These are phyloP conservation scores for Limanda limanda DNA, from an alignment of 2,113 vertebrate species.

Conservation along the genomic window DNA sequence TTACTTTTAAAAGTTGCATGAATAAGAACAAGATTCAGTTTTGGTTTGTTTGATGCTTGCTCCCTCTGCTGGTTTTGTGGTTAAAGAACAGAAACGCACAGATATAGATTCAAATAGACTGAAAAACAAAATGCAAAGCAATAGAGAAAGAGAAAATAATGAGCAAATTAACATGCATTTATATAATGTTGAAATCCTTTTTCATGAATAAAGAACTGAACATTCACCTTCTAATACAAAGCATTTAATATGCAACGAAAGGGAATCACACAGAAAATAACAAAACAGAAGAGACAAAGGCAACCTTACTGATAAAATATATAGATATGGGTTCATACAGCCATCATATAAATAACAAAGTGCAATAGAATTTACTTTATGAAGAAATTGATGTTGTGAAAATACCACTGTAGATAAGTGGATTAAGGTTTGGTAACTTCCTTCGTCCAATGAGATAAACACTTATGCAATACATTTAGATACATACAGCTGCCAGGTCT, in stretches of 20 bases:
- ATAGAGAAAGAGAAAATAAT: background rate
- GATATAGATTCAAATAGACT: background rate
- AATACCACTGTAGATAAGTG: background rate
- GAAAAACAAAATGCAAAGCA: background rate
- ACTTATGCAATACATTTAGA: background rate
- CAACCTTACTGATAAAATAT: background rate
- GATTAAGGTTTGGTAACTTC: background rate
- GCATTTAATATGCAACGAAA: conserved; percentile 1
- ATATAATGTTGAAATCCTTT: background rate
- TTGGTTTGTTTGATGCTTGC: conserved; percentile 41
- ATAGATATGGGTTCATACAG: background rate
- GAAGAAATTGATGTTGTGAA: too few relatives aligned
- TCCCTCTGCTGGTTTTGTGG: conserved; percentile 60
- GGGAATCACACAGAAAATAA: background rate
- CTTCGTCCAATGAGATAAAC: background rate
- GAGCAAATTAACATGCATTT: background rate
- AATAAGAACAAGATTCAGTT: background rate
- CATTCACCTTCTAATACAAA: background rate
- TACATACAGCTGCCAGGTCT: background rate
- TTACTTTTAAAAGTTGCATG: background rate
- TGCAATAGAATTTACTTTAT: background rate
- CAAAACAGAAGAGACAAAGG: conserved; percentile 6
- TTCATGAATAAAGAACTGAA: conserved; percentile 4
- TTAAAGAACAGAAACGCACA: background rate
- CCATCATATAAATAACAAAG: background rate